Evolutionary conservation across 2,113 vertebrate genomes (phyloP), one percentile per base, ranked within the genome.

Genomic region (Australoheros scitulus): DNA sequence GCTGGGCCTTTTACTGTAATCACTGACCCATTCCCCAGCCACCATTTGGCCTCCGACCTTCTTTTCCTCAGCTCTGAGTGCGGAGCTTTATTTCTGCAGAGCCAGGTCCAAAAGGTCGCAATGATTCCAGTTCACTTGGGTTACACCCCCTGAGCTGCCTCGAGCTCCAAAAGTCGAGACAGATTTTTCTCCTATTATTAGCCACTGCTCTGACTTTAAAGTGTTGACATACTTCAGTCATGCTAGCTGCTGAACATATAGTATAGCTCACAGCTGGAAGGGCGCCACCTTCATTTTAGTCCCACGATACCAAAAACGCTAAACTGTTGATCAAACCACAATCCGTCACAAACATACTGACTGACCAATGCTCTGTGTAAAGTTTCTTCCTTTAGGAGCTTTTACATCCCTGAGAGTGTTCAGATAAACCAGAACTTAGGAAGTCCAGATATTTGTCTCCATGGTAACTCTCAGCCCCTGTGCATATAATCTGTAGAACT

Each of bases 1-100:
- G 75, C 87, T 61, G 60, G 82, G 91, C 87, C 93, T 93, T 91
- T 94, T 94, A 94, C 94, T 94, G 93, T 95, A 96, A 95, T 94
- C 93, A 94, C 92, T 95, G 94, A 95, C 93, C 94, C 92, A 58
- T 91, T 95, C 93, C 94, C 94, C 79, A 83, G 86, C 82, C 90
- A 91, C 92, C 87, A 47, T 92, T 95, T 94, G 94, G 87, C 91
- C 94, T 88, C 78, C 92, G 93, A 95, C 94, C 94, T 87, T 63
- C 47, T 85, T 80, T 87, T 85, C 82, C 86, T 80, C 82, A 80
- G 83, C 76, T 88, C 77, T 57, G 80, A 86, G 88, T 74, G 20
- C 8, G 3, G 78, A 80, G 89, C 91, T 91, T 91, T 94, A 88
- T 90, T 88, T 94, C 89, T 92, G 64, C 80, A 60, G 77, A 64